Percentiles rank a stretch among this genome's conserved stretches.
Evolutionary conservation across 2,113 vertebrate genomes (phyloP).

Genomic region (Protomyctophum bolini): DNA sequence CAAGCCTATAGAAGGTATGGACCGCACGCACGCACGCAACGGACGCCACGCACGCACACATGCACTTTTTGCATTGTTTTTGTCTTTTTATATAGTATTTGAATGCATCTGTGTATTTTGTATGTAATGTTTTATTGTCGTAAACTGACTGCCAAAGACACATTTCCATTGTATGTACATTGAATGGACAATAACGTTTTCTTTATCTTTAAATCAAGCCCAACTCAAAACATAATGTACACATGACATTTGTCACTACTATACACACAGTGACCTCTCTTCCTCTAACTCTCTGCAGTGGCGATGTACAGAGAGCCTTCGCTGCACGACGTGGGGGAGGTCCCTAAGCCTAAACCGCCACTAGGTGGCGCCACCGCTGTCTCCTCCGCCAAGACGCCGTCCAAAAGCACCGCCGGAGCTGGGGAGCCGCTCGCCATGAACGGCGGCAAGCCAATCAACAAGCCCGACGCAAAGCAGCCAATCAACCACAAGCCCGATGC

Average conservation of each 20-base stretch:
- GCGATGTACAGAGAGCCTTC: slow-evolving; percentile 99
- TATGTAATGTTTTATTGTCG: too few species aligned
- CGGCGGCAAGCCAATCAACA: slow-evolving; percentile 95
- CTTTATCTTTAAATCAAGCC: too few species aligned
- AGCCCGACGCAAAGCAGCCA: slow-evolving; percentile 81
- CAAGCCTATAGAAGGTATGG: slow-evolving; percentile 98
- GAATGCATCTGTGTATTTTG: too few species aligned
- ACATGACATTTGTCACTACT: too few species aligned
- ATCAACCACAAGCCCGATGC: slow-evolving; percentile 83
- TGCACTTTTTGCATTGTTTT: too few species aligned
- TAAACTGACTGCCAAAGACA: too few species aligned
- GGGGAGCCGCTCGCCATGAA: slow-evolving; percentile 93
- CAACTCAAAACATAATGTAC: too few species aligned
- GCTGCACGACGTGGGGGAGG: slow-evolving; percentile 95
- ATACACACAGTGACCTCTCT: neutral
- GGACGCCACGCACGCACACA: too few species aligned
- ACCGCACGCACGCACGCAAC: neutral
- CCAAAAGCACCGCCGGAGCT: slow-evolving; percentile 90
- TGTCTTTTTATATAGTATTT: too few species aligned
- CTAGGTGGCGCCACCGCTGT: slow-evolving; percentile 77
- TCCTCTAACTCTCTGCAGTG: slow-evolving; percentile 72
- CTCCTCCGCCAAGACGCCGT: slow-evolving; percentile 83
- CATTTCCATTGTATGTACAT: too few species aligned
- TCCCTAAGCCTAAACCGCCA: slow-evolving; percentile 82
- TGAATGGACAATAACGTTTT: too few species aligned